Evolutionary conservation across 2,888 invertebrate species (phyloP).

Genomic region (Adela reaumurella): DNA sequence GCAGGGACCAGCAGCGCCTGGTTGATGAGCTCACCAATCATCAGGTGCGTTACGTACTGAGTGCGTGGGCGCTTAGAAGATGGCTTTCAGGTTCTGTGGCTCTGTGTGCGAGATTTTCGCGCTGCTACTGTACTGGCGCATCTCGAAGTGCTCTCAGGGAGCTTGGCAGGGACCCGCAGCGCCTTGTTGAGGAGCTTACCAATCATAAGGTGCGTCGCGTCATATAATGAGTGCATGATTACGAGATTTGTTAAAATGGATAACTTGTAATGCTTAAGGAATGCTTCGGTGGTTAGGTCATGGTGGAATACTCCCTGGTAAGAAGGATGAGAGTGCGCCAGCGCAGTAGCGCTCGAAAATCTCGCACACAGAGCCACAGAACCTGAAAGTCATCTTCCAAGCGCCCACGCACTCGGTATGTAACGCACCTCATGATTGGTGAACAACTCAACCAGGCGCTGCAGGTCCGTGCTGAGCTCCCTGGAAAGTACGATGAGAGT

Average conservation of each 20-base stretch:
- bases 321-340: slow-evolving; percentile 65
- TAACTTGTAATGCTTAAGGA: too few relatives aligned
- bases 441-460: slow-evolving; percentile 67
- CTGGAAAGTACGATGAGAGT: slow-evolving; percentile 72
- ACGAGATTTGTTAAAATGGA: too few relatives aligned
- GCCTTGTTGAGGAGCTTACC: slow-evolving; percentile 64
- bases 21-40: too few relatives aligned
- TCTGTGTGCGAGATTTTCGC: slow-evolving; percentile 88
- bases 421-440: too few relatives aligned
- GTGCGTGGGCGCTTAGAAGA: slow-evolving; percentile 79
- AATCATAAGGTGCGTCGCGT: slow-evolving; percentile 64
- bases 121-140: slow-evolving; percentile 67
- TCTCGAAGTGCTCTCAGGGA: slow-evolving; percentile 70
- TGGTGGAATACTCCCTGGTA: slow-evolving; percentile 87
- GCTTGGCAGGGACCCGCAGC: slow-evolving; percentile 74
- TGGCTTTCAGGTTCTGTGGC: slow-evolving; percentile 88
- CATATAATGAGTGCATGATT: too few relatives aligned
- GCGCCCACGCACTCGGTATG: too few relatives aligned
- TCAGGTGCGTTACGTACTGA: too few relatives aligned
- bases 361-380: slow-evolving; percentile 76
- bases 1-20: too few relatives aligned
- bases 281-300: slow-evolving; percentile 87
- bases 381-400: too few relatives aligned
- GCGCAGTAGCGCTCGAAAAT: slow-evolving; percentile 70
- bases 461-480: slow-evolving; percentile 72